phyloP scores from a whole-genome alignment of 2,888 invertebrate genomes.

The Catocala nupta region DNA sequence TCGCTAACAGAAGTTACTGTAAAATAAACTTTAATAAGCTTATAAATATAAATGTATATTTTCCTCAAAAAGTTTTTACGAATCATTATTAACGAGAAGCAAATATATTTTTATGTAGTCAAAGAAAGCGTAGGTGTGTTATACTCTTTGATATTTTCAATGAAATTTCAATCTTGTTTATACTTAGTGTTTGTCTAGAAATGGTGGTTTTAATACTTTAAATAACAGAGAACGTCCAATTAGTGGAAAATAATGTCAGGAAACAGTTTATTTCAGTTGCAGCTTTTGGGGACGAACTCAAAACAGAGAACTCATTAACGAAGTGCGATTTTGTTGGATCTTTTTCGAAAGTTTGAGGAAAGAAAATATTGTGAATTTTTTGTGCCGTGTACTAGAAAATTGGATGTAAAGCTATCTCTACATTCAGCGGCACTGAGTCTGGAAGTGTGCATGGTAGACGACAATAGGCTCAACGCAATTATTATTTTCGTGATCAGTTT shows the following conservation, averaged over 20 bases:
- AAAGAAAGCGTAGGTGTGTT: too few relatives aligned
- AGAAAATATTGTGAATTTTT: too few relatives aligned
- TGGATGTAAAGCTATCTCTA: too few relatives aligned
- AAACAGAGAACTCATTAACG: constrained; percentile 57
- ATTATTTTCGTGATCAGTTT: too few relatives aligned
- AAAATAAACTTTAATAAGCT: constrained; percentile 22
- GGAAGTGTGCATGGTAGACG: too few relatives aligned
- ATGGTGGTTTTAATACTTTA: too few relatives aligned
- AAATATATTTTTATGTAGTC: too few relatives aligned
- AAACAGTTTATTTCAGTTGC: constrained; percentile 36
- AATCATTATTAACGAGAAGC: constrained; percentile 27
- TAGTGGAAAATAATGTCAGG: constrained; percentile 50
- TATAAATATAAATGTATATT: constrained; percentile 27
- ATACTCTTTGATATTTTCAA: constrained; percentile 5
- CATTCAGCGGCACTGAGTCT: too few relatives aligned
- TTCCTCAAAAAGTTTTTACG: constrained; percentile 10
- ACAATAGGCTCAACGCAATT: too few relatives aligned
- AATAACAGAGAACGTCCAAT: constrained; percentile 40
- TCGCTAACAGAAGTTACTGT: constrained; percentile 12
- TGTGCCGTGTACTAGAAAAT: too few relatives aligned
- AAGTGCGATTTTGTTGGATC: constrained; percentile 42
- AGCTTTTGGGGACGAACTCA: constrained; percentile 36
- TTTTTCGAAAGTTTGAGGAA: constrained; percentile 6
- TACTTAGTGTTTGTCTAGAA: too few relatives aligned
- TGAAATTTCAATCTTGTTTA: not conserved